Evolutionary conservation across 1,140 invertebrate species (phyloP), one percentile per base, ranked within the genome.

Genomic region (Aleiodes sp.): DNA sequence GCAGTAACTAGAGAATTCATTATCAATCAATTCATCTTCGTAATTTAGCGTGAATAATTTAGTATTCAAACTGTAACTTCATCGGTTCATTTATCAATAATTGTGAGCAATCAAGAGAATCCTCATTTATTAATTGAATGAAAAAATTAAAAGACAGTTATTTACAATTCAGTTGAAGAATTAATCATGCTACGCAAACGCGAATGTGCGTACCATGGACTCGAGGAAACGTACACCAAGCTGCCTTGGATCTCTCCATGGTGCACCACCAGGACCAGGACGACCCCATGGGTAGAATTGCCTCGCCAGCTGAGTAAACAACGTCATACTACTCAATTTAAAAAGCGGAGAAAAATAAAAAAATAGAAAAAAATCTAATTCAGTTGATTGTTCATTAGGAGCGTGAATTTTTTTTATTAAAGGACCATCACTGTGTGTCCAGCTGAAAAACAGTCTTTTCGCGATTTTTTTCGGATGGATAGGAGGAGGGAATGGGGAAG

Each of bases 171-270:
- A 52, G 8, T 7, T 7, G 26, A 46, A 35, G 12, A 9, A 31
- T 6, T 31, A 61, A 61, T 61, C 59, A 37, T n/a, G 61, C 37
- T 66, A 33, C 21, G 29, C 31, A 31, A 37, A 71, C 39, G 37
- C 61, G 41, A 61, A 71, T 76, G 76, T 74, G 76, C 81, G 76
- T 88, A 91, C 90, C 90, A 92, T 87, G 69, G 90, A 91, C 77
- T 90, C 88, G 35, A 89, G 87, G 86, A 92, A 91, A 83, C 90
- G 88, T 72, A 88, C 79, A 74, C 90, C 90, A 72, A 91, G 85
- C 73, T 88, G 81, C 71, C 87, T 84, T 69, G 90, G 90, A 78
- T 89, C 88, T 77, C 90, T 87, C 91, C 90, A 91, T 75, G 85
- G 86, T 59, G 81, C 80, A 71, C 90, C 90, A 64, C 90, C 90